Conservation (phyloP, 2,113 vertebrate genomes). For the Saccopteryx bilineata region DNA sequence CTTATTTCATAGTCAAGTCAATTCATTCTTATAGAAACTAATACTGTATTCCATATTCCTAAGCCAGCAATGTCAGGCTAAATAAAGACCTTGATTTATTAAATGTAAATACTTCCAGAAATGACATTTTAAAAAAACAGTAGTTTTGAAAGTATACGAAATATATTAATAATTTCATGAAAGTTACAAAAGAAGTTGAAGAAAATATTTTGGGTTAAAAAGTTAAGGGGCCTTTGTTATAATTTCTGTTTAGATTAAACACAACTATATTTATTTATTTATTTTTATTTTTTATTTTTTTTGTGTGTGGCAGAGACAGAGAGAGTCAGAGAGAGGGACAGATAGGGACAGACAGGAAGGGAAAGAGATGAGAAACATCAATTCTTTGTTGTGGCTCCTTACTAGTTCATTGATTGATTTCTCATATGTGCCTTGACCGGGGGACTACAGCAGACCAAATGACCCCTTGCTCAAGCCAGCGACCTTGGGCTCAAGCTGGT, state of each 20-base stretch:
- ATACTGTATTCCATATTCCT: slow-evolving; percentile 81
- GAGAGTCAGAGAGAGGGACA: too few relatives aligned
- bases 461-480: too few relatives aligned
- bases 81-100: slow-evolving; percentile 85
- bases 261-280: background rate
- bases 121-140: slow-evolving; percentile 72
- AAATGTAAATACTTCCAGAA: slow-evolving; percentile 77
- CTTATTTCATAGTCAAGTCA: slow-evolving; percentile 84
- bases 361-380: too few relatives aligned
- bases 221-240: background rate
- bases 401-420: too few relatives aligned
- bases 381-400: too few relatives aligned
- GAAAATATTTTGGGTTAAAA: slow-evolving; percentile 66
- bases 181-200: slow-evolving; percentile 69
- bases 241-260: slow-evolving; percentile 36
- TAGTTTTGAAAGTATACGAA: slow-evolving; percentile 72
- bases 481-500: too few relatives aligned
- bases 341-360: too few relatives aligned
- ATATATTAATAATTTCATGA: slow-evolving; percentile 76
- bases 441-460: too few relatives aligned
- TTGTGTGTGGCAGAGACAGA: too few relatives aligned
- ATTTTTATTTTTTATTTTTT: too few relatives aligned
- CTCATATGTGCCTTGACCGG: too few relatives aligned
- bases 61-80: slow-evolving; percentile 73
- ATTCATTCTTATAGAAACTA: slow-evolving; percentile 84